phyloP scores from a whole-genome alignment of 2,113 vertebrate species.

The Ginglymostoma cirratum region DNA sequence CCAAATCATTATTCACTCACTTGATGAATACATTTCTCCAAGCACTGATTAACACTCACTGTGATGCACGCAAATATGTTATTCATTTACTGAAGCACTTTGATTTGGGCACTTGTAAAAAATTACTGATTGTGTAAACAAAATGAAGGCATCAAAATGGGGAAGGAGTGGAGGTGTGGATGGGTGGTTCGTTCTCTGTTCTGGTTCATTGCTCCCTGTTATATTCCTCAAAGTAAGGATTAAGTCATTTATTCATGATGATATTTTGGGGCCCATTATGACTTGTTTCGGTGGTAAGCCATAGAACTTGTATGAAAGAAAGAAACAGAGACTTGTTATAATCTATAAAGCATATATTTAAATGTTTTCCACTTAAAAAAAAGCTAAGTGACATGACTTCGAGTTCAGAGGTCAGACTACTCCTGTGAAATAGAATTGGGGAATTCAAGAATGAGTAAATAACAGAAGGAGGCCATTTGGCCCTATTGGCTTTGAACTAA shows the following conservation, averaged over 20 bases:
- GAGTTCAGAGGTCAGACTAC: background rate
- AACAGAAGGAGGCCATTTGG: no score
- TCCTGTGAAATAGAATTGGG: background rate
- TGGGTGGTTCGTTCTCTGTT: background rate
- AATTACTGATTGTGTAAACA: background rate
- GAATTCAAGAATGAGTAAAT: no score
- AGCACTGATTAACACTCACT: background rate
- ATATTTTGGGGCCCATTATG: background rate
- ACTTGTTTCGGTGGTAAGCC: background rate
- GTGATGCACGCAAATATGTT: background rate
- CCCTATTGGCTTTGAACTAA: no score
- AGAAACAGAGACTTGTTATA: background rate
- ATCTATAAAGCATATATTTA: background rate
- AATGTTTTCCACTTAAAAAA: background rate
- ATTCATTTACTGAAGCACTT: background rate
- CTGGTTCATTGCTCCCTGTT: background rate
- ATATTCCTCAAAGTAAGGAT: background rate
- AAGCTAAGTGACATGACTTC: background rate
- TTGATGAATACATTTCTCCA: conserved; percentile 11
- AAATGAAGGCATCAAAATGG: background rate
- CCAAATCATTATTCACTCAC: background rate
- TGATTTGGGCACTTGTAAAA: background rate
- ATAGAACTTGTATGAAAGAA: background rate
- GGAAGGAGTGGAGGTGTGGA: no score
- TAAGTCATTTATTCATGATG: background rate